Evolutionary conservation across 2,888 invertebrate species (phyloP).

Genomic region (Xylota segnis): DNA sequence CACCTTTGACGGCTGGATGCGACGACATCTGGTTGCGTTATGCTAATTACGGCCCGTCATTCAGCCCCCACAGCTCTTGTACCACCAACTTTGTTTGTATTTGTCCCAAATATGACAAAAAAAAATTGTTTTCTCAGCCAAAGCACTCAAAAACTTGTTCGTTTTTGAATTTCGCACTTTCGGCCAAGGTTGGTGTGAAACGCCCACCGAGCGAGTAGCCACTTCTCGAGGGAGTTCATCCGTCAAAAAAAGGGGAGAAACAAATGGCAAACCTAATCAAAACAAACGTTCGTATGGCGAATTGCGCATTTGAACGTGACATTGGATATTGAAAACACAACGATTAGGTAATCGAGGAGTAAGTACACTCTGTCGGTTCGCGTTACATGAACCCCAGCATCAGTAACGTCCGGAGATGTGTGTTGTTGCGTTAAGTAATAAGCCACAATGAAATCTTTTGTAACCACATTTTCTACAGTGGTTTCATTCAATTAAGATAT

Average conservation of each 20-base stretch:
- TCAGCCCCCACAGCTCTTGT: conserved; percentile 8
- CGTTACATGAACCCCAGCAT: conserved; percentile 18
- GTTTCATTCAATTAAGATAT: conserved; percentile 43
- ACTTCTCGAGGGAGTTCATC: conserved; percentile 33
- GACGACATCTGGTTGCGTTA: conserved; percentile 45
- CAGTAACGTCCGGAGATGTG: neutral
- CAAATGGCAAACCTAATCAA: conserved; percentile 12
- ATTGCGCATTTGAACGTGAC: conserved; percentile 37
- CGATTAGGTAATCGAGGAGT: conserved; percentile 20
- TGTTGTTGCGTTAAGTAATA: conserved; percentile 19
- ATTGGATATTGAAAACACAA: conserved; percentile 31
- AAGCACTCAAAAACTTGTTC: conserved; percentile 22
- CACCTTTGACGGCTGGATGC: conserved; percentile 33
- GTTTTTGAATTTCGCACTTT: conserved; percentile 38
- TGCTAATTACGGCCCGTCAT: conserved; percentile 16
- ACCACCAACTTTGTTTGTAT: conserved; percentile 10
- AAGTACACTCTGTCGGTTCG: neutral
- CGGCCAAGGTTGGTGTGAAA: conserved; percentile 36
- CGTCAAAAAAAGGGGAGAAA: neutral
- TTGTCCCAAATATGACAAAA: conserved; percentile 10
- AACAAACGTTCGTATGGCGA: conserved; percentile 18
- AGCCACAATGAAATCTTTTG: conserved; percentile 29
- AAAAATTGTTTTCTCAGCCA: neutral
- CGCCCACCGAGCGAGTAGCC: conserved; percentile 15
- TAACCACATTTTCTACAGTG: conserved; percentile 22